These are phyloP conservation scores for Lucilia cuprina DNA, from an alignment of 1,140 invertebrate genomes.

Conservation along the genomic window DNA sequence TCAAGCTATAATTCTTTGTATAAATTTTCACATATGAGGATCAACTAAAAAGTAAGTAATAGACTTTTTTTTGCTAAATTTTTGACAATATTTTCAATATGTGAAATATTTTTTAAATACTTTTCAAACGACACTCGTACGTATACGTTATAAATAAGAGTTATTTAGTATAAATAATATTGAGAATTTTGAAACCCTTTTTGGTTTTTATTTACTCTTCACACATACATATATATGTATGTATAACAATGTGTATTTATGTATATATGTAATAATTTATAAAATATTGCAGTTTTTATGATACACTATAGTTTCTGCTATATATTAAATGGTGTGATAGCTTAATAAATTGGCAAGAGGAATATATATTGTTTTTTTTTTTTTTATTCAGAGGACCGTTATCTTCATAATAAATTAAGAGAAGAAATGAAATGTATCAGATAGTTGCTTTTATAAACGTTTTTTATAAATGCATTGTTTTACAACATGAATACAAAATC, in stretches of 20 bases:
- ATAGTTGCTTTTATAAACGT: too few relatives aligned
- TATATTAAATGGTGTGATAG: slow-evolving; percentile 61
- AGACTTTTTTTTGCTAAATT: too few relatives aligned
- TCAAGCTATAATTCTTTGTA: neutral
- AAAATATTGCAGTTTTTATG: slow-evolving; percentile 62
- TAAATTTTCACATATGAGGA: neutral
- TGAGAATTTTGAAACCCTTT: neutral
- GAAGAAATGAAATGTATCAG: too few relatives aligned
- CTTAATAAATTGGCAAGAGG: slow-evolving; percentile 44
- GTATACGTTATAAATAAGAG: too few relatives aligned
- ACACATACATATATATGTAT: neutral
- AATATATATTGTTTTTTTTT: neutral
- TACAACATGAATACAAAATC: too few relatives aligned
- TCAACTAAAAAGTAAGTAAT: too few relatives aligned
- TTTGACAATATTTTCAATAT: too few relatives aligned
- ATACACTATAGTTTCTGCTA: slow-evolving; percentile 54
- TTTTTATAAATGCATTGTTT: too few relatives aligned
- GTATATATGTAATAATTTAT: slow-evolving; percentile 54
- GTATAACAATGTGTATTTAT: neutral
- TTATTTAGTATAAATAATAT: too few relatives aligned
- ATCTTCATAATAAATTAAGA: neutral
- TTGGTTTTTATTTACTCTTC: neutral
- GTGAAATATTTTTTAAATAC: too few relatives aligned
- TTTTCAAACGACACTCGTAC: too few relatives aligned
- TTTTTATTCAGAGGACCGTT: neutral